These are phyloP conservation scores for Antheraea pernyi DNA, from an alignment of 1,140 invertebrate genomes.

Conservation along the genomic window DNA sequence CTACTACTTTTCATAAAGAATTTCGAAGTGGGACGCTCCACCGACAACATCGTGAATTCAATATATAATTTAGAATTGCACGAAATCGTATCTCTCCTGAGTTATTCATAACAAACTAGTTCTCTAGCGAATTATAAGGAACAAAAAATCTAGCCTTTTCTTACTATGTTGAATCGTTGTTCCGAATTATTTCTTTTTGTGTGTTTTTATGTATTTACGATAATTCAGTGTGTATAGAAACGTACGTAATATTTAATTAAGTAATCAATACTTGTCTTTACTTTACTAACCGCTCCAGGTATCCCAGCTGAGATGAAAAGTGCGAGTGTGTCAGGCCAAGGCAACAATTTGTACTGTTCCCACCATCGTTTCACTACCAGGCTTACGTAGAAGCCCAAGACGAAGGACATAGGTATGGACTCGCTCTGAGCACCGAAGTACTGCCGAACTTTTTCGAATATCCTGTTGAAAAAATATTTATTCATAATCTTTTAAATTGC, in stretches of 20 bases:
- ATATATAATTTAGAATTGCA: background rate
- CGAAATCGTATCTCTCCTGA: background rate
- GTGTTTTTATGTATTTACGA: background rate
- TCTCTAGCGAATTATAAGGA: background rate
- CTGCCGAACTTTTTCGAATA: slow-evolving; percentile 88
- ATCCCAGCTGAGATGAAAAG: slow-evolving; percentile 94
- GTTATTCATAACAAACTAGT: background rate
- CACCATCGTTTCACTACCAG: slow-evolving; percentile 95
- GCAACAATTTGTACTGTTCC: slow-evolving; percentile 94
- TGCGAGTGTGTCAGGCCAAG: slow-evolving; percentile 94
- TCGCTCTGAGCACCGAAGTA: slow-evolving; percentile 91
- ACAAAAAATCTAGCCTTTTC: background rate
- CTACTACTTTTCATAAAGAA: slow-evolving; percentile 14
- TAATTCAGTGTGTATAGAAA: background rate
- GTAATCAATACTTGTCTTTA: slow-evolving; percentile 42
- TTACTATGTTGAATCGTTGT: no score
- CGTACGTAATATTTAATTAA: background rate
- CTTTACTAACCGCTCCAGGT: slow-evolving; percentile 90
- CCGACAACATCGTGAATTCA: background rate
- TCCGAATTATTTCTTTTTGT: background rate
- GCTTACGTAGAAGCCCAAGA: slow-evolving; percentile 95
- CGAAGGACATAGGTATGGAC: slow-evolving; percentile 95
- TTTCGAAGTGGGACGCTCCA: slow-evolving; percentile 10
- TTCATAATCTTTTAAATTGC: no score
- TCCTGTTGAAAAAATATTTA: slow-evolving; percentile 77